Base-by-base conservation (phyloP, 1,140 invertebrate genomes). In the Cotesia vestalis region DNA sequence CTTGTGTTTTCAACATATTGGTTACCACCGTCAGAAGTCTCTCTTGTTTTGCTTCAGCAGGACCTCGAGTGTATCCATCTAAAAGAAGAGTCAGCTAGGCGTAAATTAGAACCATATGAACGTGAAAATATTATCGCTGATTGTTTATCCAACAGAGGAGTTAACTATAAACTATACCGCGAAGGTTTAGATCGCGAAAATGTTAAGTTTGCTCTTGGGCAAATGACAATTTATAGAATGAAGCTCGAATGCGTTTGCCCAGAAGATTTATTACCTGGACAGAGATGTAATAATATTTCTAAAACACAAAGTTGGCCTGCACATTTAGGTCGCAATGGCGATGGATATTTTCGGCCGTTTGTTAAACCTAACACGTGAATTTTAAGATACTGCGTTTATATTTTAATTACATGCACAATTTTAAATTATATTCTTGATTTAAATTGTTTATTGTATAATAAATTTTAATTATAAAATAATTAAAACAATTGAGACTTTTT, bases 221-320 rank as follows among this genome's bases (percentile, higher is more conserved):
- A 89, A 80, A 87, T 90, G 87, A 90, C 88, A 3, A 78, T 90
- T 57, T 89, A 89, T 64, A 85, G 89, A 76, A 79, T 90, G 70
- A 83, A 82, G 55, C 78, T 90, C 4, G 79, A 85, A 74, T 90
- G 89, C 64, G 75, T 81, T 46, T 90, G 90, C 80, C 86, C 86
- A 12, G 79, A 83, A 63, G 81, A 83, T 74, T 81, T 86, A 80
- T 71, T 83, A 51, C 76, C 82, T 75, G 80, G 88, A 82, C 83
- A 87, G 74, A 79, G 84, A 73, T 87, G 88, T 75, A 79, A 82
- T 80, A 84, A 88, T 86, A 87, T 89, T 69, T 85, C 85, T 0
- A 62, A 69, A 3, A 72, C 81, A 46, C 89, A 90, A 73, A 86
- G 83, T 73, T 90, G 89, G 89, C 79, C 88, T 1, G 79, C 82